Conservation (phyloP, 2,113 vertebrate genomes). For the Marmota monax region DNA sequence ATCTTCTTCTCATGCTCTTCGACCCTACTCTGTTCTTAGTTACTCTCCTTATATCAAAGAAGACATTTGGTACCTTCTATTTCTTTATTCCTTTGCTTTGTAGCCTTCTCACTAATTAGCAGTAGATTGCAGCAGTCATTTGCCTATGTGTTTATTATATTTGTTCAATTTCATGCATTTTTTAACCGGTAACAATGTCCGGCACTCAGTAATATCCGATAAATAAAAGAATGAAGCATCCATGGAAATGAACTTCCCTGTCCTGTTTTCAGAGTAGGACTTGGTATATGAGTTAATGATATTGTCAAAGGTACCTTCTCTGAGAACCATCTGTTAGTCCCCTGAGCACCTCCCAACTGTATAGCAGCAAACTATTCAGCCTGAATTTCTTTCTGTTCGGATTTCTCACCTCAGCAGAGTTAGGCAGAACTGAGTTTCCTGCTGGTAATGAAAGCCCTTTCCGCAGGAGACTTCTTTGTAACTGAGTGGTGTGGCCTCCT, state of each 20-base stretch:
- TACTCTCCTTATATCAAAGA: too few species aligned
- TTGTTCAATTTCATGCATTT: background rate
- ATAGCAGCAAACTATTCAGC: background rate
- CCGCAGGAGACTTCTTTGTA: background rate
- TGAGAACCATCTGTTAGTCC: background rate
- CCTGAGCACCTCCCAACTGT: background rate
- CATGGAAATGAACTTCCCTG: background rate
- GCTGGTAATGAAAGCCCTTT: background rate
- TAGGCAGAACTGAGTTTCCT: background rate
- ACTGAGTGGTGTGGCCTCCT: background rate
- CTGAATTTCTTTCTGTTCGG: constrained; percentile 27
- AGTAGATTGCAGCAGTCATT: background rate
- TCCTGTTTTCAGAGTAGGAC: background rate
- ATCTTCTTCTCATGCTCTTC: too few species aligned
- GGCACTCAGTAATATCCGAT: background rate
- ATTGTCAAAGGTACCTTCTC: background rate
- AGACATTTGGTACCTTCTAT: background rate
- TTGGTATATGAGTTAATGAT: background rate
- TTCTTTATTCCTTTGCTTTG: background rate
- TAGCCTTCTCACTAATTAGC: background rate
- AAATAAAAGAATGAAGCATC: background rate
- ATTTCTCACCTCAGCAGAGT: background rate
- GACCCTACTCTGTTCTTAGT: too few species aligned
- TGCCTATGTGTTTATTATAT: background rate
- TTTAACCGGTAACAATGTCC: background rate